These are phyloP conservation scores for Poecilia gillii DNA, from an alignment of 2,797 vertebrate species.

Conservation along the genomic window DNA sequence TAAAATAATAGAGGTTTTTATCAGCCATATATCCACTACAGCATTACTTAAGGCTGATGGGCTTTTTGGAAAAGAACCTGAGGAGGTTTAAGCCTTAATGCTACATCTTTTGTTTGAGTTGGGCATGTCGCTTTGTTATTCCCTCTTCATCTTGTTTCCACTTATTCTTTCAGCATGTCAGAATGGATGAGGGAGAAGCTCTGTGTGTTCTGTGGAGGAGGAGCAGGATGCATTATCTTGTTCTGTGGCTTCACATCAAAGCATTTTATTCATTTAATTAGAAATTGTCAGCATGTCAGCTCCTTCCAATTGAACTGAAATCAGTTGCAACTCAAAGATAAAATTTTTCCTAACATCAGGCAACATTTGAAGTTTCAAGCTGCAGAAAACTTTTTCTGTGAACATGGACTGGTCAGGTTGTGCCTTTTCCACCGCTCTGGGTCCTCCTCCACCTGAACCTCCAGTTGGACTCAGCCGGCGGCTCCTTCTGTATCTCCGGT, in stretches of 20 bases:
- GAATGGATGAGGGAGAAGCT: slow-evolving; percentile 6
- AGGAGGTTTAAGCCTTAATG: slow-evolving; percentile 30
- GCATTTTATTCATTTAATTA: slow-evolving; percentile 12
- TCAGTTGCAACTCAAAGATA: slow-evolving; percentile 24
- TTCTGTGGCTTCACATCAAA: slow-evolving; percentile 30
- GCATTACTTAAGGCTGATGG: slow-evolving; percentile 44
- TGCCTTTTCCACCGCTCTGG: slow-evolving; percentile 37
- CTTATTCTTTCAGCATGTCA: slow-evolving; percentile 17
- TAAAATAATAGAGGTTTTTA: slow-evolving; percentile 61
- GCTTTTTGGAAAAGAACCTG: slow-evolving; percentile 47
- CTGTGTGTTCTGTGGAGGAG: slow-evolving; percentile 20
- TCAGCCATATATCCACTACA: slow-evolving; percentile 57
- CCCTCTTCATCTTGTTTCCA: slow-evolving; percentile 23
- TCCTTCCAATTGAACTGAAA: slow-evolving; percentile 29
- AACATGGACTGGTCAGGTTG: slow-evolving; percentile 43
- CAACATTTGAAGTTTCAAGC: slow-evolving; percentile 40
- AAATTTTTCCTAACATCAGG: slow-evolving; percentile 1
- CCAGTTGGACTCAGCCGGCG: slow-evolving; percentile 44
- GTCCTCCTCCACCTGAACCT: slow-evolving; percentile 60
- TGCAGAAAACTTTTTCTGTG: slow-evolving; percentile 25
- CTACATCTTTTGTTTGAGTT: slow-evolving; percentile 24
- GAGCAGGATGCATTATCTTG: slow-evolving; percentile 11
- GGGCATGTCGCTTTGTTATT: slow-evolving; percentile 15
- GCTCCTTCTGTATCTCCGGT: slow-evolving; percentile 38
- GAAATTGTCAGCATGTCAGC: slow-evolving; percentile 3